Base-by-base conservation (phyloP, 2,888 invertebrate species). In the Papilio demoleus region DNA sequence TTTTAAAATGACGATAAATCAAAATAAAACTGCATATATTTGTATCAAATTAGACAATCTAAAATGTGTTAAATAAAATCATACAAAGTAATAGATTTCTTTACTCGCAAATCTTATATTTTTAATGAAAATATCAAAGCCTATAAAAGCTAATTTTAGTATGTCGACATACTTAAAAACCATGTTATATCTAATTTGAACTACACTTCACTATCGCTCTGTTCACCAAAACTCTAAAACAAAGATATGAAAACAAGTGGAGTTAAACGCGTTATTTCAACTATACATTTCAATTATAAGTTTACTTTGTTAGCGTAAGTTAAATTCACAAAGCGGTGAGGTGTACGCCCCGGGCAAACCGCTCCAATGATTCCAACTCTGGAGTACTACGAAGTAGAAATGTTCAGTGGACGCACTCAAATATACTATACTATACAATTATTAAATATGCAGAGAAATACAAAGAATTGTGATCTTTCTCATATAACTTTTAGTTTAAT, bases 261-360 rank as follows among this genome's bases (percentile, higher is more conserved):
- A 36, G 71, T 75, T 73, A 79, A 82, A 81, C 77, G 82, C 82
- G 81, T 84, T 86, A 85, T 86, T 85, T 82, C 82, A 84, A 85
- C 85, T 87, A 86, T 82, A 86, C 82, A 88, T 88, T 90, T 88
- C 91, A 91, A 91, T 91, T 91, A 88, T 67, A 73, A 81, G 86
- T 87, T 89, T 87, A 86, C 85, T 87, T 88, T 88, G 79, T 83
- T 78, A 87, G 83, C 81, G 80, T 80, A 85, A 88, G 86, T 86
- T 86, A 81, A 85, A 88, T 86, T 86, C 82, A 86, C 88, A 88
- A 87, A 89, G 88, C 88, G 75, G 75, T 73, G 81, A 86, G 86
- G 83, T 85, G 82, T 79, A 71, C 65, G 89, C 91, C 88, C 59
- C 70, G 86, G 90, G 76, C 68, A 73, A 71, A 68, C 71, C 45